Conservation (phyloP, 2,888 invertebrate species). For the Stenoptilia bipunctidactyla region DNA sequence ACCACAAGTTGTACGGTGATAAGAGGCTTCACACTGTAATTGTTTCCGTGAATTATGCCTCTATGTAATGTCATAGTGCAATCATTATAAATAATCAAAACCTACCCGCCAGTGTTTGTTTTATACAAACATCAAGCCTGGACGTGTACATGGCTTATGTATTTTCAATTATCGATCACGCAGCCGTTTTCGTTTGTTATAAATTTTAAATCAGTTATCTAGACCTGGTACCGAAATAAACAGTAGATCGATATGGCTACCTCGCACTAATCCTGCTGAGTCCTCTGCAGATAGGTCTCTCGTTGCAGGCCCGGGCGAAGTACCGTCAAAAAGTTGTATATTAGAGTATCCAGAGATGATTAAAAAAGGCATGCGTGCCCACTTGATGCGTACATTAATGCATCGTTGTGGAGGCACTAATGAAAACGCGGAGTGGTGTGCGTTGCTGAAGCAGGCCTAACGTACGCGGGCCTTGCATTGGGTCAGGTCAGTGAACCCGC, state of each 20-base stretch:
- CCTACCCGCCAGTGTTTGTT: not conserved
- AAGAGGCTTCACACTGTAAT: not conserved
- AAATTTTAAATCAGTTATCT: slow-evolving; percentile 48
- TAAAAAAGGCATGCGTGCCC: slow-evolving; percentile 51
- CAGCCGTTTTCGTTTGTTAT: slow-evolving; percentile 31
- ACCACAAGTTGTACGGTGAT: not conserved
- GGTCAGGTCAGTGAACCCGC: slow-evolving; percentile 67
- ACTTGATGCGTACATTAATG: slow-evolving; percentile 59
- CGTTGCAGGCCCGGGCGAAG: not conserved
- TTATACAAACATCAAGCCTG: too few species aligned
- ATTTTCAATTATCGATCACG: slow-evolving; percentile 1
- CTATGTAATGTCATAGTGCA: not conserved
- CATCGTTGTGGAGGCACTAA: slow-evolving; percentile 51
- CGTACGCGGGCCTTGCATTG: slow-evolving; percentile 66
- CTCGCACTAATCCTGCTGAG: not conserved
- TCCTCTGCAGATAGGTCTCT: not conserved
- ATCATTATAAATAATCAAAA: not conserved
- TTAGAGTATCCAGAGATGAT: slow-evolving; percentile 24
- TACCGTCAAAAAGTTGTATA: not conserved
- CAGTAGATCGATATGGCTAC: slow-evolving; percentile 41
- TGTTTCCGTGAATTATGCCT: not conserved
- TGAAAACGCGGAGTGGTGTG: slow-evolving; percentile 53
- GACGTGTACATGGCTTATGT: not conserved
- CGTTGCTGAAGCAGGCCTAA: slow-evolving; percentile 45
- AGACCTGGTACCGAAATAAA: slow-evolving; percentile 46